phyloP scores from a whole-genome alignment of 2,797 vertebrate genomes.

The Gymnodraco acuticeps region DNA sequence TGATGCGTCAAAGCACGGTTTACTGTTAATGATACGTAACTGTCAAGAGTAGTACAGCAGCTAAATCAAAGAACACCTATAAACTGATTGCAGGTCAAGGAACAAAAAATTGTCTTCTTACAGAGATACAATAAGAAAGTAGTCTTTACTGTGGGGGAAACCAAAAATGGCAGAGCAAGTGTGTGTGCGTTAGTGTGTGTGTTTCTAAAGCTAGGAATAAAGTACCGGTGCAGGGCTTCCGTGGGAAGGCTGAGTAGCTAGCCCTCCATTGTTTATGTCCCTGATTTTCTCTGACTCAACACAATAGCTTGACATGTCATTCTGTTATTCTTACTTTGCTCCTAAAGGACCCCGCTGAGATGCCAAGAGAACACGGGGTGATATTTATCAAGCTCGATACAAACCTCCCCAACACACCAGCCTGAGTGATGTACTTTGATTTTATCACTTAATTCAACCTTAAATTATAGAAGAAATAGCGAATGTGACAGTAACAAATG shows the following conservation, averaged over 20 bases:
- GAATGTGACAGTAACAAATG: neutral
- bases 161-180: slow-evolving; percentile 22
- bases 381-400: slow-evolving; percentile 52
- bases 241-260: slow-evolving; percentile 76
- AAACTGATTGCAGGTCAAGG: slow-evolving; percentile 18
- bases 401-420: slow-evolving; percentile 29
- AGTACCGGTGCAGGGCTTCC: slow-evolving; percentile 67
- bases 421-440: slow-evolving; percentile 3
- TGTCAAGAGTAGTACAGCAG: neutral
- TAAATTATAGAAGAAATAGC: neutral
- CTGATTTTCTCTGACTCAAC: slow-evolving; percentile 79
- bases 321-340: slow-evolving; percentile 81
- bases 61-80: slow-evolving; percentile 20
- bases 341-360: slow-evolving; percentile 67
- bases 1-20: neutral
- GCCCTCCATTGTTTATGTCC: slow-evolving; percentile 77
- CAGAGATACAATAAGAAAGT: slow-evolving; percentile 27
- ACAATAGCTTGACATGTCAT: slow-evolving; percentile 82
- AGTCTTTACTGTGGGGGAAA: neutral
- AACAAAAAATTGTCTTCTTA: slow-evolving; percentile 43
- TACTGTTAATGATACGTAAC: slow-evolving; percentile 3
- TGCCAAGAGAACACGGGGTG: slow-evolving; percentile 52
- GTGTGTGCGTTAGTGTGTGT: neutral
- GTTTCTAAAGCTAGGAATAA: slow-evolving; percentile 54
- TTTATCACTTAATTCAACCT: slow-evolving; percentile 1